Evolutionary conservation across 2,113 vertebrate genomes (phyloP).

Genomic region (Chaetodon auriga): DNA sequence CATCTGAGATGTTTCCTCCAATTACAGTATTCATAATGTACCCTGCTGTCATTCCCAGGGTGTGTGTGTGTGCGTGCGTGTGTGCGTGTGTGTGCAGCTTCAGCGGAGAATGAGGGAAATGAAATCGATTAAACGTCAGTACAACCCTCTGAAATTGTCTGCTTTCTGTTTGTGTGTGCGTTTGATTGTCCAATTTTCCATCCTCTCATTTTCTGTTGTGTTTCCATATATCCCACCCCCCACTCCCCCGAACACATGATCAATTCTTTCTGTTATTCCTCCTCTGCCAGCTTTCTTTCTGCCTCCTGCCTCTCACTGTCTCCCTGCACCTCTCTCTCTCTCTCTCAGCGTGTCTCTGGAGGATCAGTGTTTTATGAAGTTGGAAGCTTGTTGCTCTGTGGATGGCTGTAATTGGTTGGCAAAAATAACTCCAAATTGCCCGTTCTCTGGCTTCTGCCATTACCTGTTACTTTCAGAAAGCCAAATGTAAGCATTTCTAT

Average conservation of each 20-base stretch:
- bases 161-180: constrained; percentile 63
- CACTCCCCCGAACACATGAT: constrained; percentile 45
- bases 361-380: constrained; percentile 68
- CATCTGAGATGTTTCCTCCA: constrained; percentile 76
- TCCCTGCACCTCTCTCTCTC: constrained; percentile 40
- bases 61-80: constrained; percentile 28
- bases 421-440: constrained; percentile 66
- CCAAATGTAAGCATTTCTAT: constrained; percentile 11
- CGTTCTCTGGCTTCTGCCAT: constrained; percentile 33
- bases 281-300: constrained; percentile 19
- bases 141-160: constrained; percentile 73
- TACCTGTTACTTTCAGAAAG: not conserved
- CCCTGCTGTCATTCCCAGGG: constrained; percentile 64
- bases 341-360: constrained; percentile 47
- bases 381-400: constrained; percentile 65
- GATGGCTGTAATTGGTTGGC: constrained; percentile 60
- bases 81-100: constrained; percentile 34
- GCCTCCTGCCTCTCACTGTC: constrained; percentile 29
- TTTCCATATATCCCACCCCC: constrained; percentile 60
- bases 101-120: constrained; percentile 63
- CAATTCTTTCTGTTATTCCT: constrained; percentile 60
- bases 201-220: constrained; percentile 65
- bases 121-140: constrained; percentile 77
- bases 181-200: constrained; percentile 78
- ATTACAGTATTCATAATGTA: constrained; percentile 78